Evolutionary conservation across 92 coral and sea anemone genomes (phyloP), one percentile per base, ranked within the genome.

Genomic region (Diadumene lineata): DNA sequence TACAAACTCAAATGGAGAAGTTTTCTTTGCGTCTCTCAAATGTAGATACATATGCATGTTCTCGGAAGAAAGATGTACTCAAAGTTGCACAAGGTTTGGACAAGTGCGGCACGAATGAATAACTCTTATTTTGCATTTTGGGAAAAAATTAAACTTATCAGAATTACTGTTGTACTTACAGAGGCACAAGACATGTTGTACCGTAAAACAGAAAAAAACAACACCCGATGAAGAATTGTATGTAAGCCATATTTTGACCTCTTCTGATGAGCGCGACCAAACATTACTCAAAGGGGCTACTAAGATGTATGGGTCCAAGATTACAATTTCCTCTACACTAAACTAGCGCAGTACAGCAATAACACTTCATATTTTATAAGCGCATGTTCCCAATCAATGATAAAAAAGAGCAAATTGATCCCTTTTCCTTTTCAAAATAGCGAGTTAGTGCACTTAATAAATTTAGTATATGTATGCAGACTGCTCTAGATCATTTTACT

Each of bases 71-170:
- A 15, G 76, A 84, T 53, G 62, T 84, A 23, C 72, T 78, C 19
- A 44, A 63, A 22, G 84, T 78, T 65, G 88, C 80, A 70, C 77
- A 74, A 78, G 88, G 88, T 84, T 60, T 44, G 72, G 60, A 21
- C 60, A 2, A 38, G 6, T 38, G 48, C 6, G 48, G 6, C 13
- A 4, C 6, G 48, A 38, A 38, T 6, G 7, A 38, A 25, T 75
- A 25, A 13, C 22, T 26, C 29, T 55, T 0, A 0, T 22, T 60
- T 6, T 43, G 21, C 22, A 60, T 1, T 10, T 80, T n/a, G 9
- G 51, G 22, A 48, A 72, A 84, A 33, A 17, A 21, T 21, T 3
- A 10, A 64, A 21, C 0, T 15, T 44, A 27, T 44, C 23, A 11
- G 27, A 16, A 46, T 22, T 11, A 33, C 53, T 27, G 24, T 27